Conservation (phyloP, 2,888 invertebrate genomes). For the Tenthredo amoena region DNA sequence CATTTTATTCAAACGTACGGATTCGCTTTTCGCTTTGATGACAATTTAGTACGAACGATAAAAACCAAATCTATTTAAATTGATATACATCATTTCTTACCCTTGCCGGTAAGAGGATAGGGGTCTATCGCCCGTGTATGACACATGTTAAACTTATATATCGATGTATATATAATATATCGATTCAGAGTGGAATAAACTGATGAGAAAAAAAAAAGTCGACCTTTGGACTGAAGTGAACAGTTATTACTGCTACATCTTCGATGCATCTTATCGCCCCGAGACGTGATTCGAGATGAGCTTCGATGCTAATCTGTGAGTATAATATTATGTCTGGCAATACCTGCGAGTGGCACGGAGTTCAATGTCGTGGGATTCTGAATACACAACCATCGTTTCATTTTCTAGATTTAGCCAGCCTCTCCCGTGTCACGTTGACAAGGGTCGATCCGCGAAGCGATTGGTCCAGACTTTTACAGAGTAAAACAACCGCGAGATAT, state of each 20-base stretch:
- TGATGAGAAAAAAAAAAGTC: not conserved
- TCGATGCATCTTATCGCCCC: not conserved
- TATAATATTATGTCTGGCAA: not conserved
- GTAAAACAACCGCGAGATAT: slow-evolving; percentile 32
- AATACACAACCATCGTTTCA: slow-evolving; percentile 12
- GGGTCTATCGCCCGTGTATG: not conserved
- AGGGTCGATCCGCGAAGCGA: slow-evolving; percentile 41
- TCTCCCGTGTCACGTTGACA: slow-evolving; percentile 21
- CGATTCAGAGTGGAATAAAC: not conserved
- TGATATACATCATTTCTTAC: not conserved
- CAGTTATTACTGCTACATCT: slow-evolving; percentile 24
- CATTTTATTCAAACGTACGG: not conserved
- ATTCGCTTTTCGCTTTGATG: not conserved
- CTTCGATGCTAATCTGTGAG: slow-evolving; percentile 24
- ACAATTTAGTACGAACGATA: not conserved
- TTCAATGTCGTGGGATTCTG: slow-evolving; percentile 5
- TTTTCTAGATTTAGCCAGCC: slow-evolving; percentile 23
- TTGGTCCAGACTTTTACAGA: slow-evolving; percentile 24
- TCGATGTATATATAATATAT: too few relatives aligned
- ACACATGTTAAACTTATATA: not conserved
- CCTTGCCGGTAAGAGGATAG: not conserved
- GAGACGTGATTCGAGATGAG: slow-evolving; percentile 28
- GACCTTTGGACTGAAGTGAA: not conserved
- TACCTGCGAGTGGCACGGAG: slow-evolving; percentile 26
- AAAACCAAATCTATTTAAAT: not conserved